A percentile compares a stretch with the other conserved stretches of the same genome.
These are phyloP conservation scores for Theristicus caerulescens DNA, from an alignment of 2,113 vertebrate genomes.

Conservation along the genomic window DNA sequence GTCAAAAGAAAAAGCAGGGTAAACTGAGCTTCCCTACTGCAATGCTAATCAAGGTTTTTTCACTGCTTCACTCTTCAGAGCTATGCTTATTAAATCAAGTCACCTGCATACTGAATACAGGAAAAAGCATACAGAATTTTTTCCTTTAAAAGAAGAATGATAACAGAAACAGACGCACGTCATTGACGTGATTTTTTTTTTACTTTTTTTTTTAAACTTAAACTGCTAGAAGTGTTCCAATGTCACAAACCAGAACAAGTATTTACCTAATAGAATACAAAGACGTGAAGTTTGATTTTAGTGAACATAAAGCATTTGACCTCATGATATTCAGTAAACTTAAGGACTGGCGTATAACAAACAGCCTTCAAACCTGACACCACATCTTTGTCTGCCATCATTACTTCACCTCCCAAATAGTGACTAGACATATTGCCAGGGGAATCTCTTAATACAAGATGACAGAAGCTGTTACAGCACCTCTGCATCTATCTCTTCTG, in stretches of 20 bases:
- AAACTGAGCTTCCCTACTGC: neutral
- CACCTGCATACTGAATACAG: neutral
- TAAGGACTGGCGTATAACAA: neutral
- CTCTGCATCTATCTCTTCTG: neutral
- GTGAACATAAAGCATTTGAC: neutral
- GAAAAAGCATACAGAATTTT: neutral
- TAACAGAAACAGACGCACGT: neutral
- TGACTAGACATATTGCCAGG: fast-evolving
- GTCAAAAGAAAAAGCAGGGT: neutral
- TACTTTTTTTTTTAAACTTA: neutral
- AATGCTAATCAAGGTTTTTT: neutral
- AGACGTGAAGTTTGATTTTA: neutral
- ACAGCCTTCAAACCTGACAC: neutral
- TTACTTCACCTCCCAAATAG: neutral
- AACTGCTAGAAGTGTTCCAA: neutral
- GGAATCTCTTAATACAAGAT: neutral
- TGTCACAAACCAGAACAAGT: neutral
- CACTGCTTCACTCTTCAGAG: neutral
- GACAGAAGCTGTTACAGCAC: neutral
- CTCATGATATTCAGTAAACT: neutral
- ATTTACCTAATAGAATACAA: neutral
- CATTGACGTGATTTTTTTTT: neutral
- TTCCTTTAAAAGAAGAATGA: neutral
- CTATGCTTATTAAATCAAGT: neutral
- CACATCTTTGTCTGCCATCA: neutral